Evolutionary conservation across 2,113 vertebrate species (phyloP), one percentile per base, ranked within the genome.

Genomic region (Mirza zaza): DNA sequence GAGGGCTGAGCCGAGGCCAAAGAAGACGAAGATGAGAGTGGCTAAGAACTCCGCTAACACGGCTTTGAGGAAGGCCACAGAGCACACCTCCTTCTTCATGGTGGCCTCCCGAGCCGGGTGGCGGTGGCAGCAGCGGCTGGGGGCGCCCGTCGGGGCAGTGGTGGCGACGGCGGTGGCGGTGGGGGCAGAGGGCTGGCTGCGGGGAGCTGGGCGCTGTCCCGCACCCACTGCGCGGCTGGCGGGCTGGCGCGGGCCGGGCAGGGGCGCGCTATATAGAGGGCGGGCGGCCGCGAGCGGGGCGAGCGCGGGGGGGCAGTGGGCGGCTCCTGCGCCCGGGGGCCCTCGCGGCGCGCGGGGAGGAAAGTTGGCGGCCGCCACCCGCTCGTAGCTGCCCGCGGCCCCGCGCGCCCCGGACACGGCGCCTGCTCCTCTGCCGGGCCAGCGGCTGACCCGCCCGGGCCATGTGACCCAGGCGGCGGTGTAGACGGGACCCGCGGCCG

Each of bases 11-110:
- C 98, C 98, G 1, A 99, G 97, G 76, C 99, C 99, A 1, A 99
- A 98, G 98, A 99, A 99, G 97, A 99, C 98, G 1, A 99, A 99
- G 98, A 99, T 98, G 98, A 99, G 97, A 0, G 99, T 99, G 97
- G 97, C 98, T 87, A 99, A 87, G 95, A 99, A 99, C 97, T 99
- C 99, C 0, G 97, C 97, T 0, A 99, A 98, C 96, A 99, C 98
- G 0, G 99, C 98, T 68, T 98, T 98, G 77, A 98, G 96, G 45
- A 99, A 99, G 48, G 98, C 98, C 85, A 98, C 48, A 59, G 98
- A 99, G 45, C 98, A 97, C 90, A 99, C 86, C 88, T 99, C 99
- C 97, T 97, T 98, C 98, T 98, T 99, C 98, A 99, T 99, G 97
- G 92, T 87, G 96, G 97, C 88, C 57, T 87, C 3, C 89, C 93